phyloP scores from a whole-genome alignment of 2,797 vertebrate genomes.

The Perdix hodgsoniae region DNA sequence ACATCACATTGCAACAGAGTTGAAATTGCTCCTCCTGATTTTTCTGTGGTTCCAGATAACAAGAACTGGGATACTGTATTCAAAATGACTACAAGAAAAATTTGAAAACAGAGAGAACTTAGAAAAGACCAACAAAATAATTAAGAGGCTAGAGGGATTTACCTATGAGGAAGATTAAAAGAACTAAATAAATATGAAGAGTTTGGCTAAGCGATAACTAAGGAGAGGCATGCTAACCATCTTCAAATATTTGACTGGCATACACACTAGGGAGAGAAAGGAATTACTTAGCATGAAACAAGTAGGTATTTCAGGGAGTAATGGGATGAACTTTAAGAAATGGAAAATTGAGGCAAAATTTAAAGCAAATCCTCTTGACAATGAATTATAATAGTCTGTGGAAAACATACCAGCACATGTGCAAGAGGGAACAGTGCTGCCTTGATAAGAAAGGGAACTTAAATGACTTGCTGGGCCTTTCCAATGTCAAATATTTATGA shows the following conservation, averaged over 20 bases:
- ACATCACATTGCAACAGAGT: not conserved
- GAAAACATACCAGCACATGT: constrained; percentile 19
- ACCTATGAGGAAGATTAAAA: constrained; percentile 68
- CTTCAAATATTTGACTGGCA: constrained; percentile 75
- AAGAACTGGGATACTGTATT: not conserved
- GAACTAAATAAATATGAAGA: constrained; percentile 71
- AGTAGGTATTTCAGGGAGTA: constrained; percentile 27
- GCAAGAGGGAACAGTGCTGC: constrained; percentile 15
- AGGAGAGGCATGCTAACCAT: constrained; percentile 39
- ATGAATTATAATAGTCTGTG: not conserved
- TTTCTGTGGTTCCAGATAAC: not conserved
- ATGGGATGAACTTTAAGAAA: constrained; percentile 63
- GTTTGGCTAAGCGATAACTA: constrained; percentile 57
- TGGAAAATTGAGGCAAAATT: constrained; percentile 52
- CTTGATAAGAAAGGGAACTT: constrained; percentile 25
- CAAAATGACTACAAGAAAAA: not conserved
- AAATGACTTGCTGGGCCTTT: constrained; percentile 51
- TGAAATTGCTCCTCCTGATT: not conserved
- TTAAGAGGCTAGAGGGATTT: constrained; percentile 66
- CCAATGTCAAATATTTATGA: constrained; percentile 73
- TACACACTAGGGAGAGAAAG: constrained; percentile 34
- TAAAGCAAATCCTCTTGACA: constrained; percentile 57
- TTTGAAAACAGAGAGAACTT: constrained; percentile 25
- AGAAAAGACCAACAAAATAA: constrained; percentile 69
- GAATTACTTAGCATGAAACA: constrained; percentile 54